Conservation (phyloP, 2,797 vertebrate genomes). For the Myripristis murdjan region DNA sequence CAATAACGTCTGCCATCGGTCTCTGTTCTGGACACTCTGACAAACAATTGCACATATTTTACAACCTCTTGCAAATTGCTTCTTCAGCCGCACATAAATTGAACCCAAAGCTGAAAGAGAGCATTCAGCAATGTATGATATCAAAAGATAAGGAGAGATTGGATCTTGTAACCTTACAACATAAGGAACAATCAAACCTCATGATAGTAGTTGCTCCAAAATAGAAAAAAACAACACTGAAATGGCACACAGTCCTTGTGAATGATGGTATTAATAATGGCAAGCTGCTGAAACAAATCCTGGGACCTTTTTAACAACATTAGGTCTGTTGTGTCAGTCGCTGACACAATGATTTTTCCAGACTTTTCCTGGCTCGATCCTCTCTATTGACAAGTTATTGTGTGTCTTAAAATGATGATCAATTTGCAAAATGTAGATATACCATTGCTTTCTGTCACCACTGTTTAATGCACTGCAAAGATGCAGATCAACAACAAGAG, state of each 20-base stretch:
- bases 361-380: not conserved
- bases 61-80: not conserved
- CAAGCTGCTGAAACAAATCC: not conserved
- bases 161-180: not conserved
- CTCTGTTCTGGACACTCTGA: not conserved
- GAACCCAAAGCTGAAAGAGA: not conserved
- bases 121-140: not conserved
- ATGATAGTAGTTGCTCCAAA: not conserved
- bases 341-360: not conserved
- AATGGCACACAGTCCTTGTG: not conserved
- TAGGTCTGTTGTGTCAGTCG: not conserved
- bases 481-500: too few relatives aligned
- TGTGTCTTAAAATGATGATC: not conserved
- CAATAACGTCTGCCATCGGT: conserved; percentile 10
- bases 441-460: too few relatives aligned
- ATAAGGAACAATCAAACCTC: not conserved
- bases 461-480: not conserved
- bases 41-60: conserved; percentile 5
- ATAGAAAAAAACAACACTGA: conserved; percentile 2
- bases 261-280: conserved; percentile 8
- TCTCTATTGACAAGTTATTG: not conserved
- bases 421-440: not conserved
- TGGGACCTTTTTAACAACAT: not conserved
- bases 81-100: not conserved
- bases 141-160: not conserved